A percentile compares a stretch with the other conserved stretches of the same genome.
These are phyloP conservation scores for Prietella phreatophila DNA, from an alignment of 2,113 vertebrate genomes.

Conservation along the genomic window DNA sequence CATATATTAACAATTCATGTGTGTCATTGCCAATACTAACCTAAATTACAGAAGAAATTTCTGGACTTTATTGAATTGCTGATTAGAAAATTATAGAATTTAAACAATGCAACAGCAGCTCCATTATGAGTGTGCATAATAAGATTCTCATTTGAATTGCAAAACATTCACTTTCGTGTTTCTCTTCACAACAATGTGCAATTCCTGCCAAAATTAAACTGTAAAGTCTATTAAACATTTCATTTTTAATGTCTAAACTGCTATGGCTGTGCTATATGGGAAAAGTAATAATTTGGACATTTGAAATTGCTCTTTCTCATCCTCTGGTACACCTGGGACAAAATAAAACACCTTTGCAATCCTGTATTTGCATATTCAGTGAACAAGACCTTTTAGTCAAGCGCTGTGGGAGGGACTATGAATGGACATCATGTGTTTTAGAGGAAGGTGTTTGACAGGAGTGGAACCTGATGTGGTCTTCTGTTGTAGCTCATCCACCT, in stretches of 20 bases:
- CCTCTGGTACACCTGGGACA: neutral
- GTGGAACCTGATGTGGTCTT: neutral
- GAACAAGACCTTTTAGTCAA: neutral
- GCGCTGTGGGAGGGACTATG: neutral
- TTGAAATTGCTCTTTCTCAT: neutral
- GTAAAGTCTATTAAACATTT: neutral
- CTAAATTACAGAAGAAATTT: neutral
- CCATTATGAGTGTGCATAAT: neutral
- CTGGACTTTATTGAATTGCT: neutral
- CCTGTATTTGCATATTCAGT: neutral
- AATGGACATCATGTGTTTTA: neutral
- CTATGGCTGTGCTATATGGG: neutral
- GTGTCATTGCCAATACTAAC: conserved; percentile 51
- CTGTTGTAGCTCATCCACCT: too few species aligned
- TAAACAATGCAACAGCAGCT: neutral
- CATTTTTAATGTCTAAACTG: neutral
- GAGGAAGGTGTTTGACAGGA: neutral
- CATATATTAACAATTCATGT: conserved; percentile 5
- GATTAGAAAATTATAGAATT: neutral
- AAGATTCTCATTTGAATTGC: neutral
- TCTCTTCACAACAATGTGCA: neutral
- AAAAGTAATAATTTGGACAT: neutral
- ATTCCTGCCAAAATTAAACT: neutral
- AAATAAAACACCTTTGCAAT: neutral
- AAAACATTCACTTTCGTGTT: neutral